A percentile compares a stretch with the other conserved stretches of the same genome.
phyloP scores from a whole-genome alignment of 2,888 invertebrate genomes.

The Chironomus tentans region DNA sequence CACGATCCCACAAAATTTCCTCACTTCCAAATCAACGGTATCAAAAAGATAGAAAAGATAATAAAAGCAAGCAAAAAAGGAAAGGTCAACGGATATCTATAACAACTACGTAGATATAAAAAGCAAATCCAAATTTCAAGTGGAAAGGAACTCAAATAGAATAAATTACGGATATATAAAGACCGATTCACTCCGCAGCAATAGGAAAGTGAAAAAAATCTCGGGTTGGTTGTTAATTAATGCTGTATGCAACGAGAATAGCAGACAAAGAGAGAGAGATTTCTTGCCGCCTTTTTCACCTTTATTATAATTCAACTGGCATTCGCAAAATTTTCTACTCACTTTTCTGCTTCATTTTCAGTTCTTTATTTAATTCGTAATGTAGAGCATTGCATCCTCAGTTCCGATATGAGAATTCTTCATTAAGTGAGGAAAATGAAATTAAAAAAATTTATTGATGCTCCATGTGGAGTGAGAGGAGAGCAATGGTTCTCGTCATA shows the following conservation, averaged over 20 bases:
- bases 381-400: too few relatives aligned
- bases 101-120: too few relatives aligned
- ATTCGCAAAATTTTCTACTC: neutral
- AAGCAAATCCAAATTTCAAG: neutral
- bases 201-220: slow-evolving; percentile 22
- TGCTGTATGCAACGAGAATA: slow-evolving; percentile 5
- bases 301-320: slow-evolving; percentile 13
- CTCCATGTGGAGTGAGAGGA: neutral
- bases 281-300: neutral
- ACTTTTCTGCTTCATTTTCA: neutral
- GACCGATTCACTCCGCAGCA: neutral
- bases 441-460: neutral
- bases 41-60: too few relatives aligned
- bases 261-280: slow-evolving; percentile 12
- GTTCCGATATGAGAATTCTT: neutral
- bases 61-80: too few relatives aligned
- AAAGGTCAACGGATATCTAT: too few relatives aligned
- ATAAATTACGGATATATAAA: neutral
- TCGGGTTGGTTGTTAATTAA: slow-evolving; percentile 26
- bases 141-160: neutral
- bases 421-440: neutral
- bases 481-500: neutral
- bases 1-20: too few relatives aligned
- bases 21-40: too few relatives aligned
- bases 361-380: too few relatives aligned